Evolutionary conservation across 2,888 invertebrate genomes (phyloP).

Genomic region (Mactromeris polynyma): DNA sequence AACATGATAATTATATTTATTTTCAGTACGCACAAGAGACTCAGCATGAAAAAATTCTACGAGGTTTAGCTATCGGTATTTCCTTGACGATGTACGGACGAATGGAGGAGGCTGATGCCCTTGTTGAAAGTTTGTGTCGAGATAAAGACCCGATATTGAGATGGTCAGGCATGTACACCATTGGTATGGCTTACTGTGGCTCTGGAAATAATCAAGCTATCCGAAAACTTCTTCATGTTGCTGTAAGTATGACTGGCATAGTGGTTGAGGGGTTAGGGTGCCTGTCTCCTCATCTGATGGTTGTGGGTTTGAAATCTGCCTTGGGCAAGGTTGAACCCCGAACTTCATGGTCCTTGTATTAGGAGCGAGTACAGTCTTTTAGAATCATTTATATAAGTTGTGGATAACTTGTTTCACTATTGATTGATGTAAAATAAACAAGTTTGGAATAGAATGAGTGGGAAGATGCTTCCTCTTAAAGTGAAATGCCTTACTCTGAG

Average conservation of each 20-base stretch:
- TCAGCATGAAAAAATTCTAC: conserved; percentile 98
- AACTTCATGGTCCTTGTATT: too few species aligned
- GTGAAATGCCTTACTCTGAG: too few species aligned
- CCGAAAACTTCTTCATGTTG: conserved; percentile 96
- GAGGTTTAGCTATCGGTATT: conserved; percentile 98
- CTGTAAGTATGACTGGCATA: conserved; percentile 92
- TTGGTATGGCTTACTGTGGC: conserved; percentile 99
- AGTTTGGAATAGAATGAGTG: too few species aligned
- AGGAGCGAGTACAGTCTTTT: too few species aligned
- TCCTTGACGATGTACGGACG: conserved; percentile 98
- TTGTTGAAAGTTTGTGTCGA: conserved; percentile 94
- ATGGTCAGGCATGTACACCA: conserved; percentile 98
- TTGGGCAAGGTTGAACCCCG: too few species aligned
- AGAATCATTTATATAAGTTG: too few species aligned
- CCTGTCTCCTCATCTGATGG: too few species aligned
- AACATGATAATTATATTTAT: background rate
- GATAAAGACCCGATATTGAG: conserved; percentile 98
- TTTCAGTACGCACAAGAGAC: conserved; percentile 95
- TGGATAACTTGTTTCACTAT: too few species aligned
- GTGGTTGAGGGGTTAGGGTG: too few species aligned
- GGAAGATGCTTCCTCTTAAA: too few species aligned
- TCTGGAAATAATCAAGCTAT: conserved; percentile 99
- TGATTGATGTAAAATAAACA: too few species aligned
- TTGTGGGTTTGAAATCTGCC: too few species aligned
- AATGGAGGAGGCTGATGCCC: conserved; percentile 97